Evolutionary conservation across 2,113 vertebrate genomes (phyloP).

Genomic region (Anseranas semipalmata): DNA sequence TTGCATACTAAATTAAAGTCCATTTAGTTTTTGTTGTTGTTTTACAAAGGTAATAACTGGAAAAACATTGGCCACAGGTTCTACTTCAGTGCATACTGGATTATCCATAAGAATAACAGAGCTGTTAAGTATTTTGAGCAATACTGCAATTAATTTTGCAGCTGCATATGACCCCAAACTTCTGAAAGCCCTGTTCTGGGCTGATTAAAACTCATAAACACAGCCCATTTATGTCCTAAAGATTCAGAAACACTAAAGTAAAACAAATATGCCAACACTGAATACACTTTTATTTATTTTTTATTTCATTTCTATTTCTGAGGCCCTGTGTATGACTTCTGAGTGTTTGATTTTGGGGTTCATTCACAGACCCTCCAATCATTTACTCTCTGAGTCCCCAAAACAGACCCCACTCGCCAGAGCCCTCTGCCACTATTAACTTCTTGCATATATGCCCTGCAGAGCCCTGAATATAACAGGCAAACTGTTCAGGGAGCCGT

Average conservation of each 20-base stretch:
- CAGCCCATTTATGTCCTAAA: not conserved
- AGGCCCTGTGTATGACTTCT: not conserved
- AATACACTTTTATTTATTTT: not conserved
- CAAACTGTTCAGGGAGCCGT: rapidly evolving
- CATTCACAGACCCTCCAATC: not conserved
- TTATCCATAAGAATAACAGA: not conserved
- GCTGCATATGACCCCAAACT: not conserved
- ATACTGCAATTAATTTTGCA: not conserved
- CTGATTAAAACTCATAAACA: not conserved
- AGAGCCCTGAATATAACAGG: not conserved
- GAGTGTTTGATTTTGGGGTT: not conserved
- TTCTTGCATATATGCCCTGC: rapidly evolving
- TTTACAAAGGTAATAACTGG: not conserved
- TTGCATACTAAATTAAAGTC: not conserved
- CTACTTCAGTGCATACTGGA: not conserved
- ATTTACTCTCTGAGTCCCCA: not conserved
- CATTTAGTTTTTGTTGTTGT: too few relatives aligned
- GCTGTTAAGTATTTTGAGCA: not conserved
- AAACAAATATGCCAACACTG: not conserved
- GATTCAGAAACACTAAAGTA: not conserved
- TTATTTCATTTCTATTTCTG: not conserved
- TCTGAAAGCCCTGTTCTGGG: not conserved
- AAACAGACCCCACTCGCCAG: not conserved
- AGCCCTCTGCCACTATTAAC: not conserved
- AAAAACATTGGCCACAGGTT: not conserved